phyloP scores from a whole-genome alignment of 2,113 vertebrate genomes.

The Oenanthe oenanthe region DNA sequence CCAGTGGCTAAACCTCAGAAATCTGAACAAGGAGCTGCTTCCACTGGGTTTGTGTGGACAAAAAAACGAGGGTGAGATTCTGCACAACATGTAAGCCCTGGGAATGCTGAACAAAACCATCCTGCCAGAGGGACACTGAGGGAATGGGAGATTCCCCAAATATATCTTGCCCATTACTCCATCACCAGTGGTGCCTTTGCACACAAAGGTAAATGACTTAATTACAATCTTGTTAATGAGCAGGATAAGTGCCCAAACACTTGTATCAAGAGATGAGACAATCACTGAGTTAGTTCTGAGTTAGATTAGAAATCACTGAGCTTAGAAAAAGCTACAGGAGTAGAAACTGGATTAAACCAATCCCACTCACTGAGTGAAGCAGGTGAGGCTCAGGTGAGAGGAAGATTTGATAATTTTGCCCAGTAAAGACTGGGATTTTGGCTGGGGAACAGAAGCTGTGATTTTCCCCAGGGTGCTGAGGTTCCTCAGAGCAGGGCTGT shows the following conservation, averaged over 20 bases:
- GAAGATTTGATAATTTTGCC: not conserved
- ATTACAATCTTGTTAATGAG: not conserved
- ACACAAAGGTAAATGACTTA: not conserved
- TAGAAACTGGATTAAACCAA: not conserved
- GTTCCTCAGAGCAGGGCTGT: not conserved
- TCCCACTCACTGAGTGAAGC: not conserved
- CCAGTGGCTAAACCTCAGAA: not conserved
- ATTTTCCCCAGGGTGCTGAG: not conserved
- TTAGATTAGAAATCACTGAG: no score
- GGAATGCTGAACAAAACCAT: not conserved
- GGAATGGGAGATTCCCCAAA: not conserved
- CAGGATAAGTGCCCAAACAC: not conserved
- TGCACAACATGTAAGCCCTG: fast-evolving
- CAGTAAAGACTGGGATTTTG: not conserved
- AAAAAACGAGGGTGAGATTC: not conserved
- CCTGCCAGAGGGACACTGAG: not conserved
- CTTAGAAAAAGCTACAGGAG: not conserved
- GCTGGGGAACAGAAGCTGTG: not conserved
- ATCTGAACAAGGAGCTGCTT: not conserved
- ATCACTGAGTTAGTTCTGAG: not conserved
- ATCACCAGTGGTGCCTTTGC: not conserved
- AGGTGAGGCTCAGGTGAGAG: not conserved
- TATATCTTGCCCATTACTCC: not conserved
- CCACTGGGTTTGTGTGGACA: not conserved
- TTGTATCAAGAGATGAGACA: not conserved